Conservation (phyloP, 2,888 invertebrate genomes). For the Thymelicus sylvestris region DNA sequence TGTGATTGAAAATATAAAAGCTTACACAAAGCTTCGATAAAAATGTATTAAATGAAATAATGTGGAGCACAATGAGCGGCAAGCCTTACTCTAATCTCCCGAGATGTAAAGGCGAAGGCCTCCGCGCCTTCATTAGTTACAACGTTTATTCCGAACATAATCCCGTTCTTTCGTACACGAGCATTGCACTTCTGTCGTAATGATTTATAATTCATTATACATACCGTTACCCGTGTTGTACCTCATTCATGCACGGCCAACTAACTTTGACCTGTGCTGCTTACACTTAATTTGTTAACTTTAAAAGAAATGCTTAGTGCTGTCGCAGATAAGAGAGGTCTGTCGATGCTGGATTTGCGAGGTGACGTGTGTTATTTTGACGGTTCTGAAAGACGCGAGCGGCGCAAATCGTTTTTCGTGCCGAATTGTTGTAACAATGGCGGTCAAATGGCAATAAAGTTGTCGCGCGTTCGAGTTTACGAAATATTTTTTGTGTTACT, state of each 20-base stretch:
- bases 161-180: conserved; percentile 43
- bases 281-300: conserved; percentile 11
- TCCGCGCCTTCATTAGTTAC: conserved; percentile 40
- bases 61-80: conserved; percentile 4
- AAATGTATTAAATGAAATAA: no score
- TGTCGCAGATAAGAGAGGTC: conserved; percentile 31
- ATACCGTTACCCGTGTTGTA: conserved; percentile 42
- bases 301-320: conserved; percentile 25
- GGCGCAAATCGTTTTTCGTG: conserved; percentile 56
- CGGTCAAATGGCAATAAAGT: conserved; percentile 47
- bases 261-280: conserved; percentile 15
- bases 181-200: conserved; percentile 45
- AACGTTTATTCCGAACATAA: conserved; percentile 38
- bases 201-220: conserved; percentile 45
- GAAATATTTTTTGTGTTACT: conserved; percentile 46
- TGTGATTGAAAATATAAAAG: no score
- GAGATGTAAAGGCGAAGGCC: conserved; percentile 29
- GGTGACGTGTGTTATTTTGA: conserved; percentile 48
- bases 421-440: conserved; percentile 55
- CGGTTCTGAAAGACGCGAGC: conserved; percentile 46
- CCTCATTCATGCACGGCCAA: conserved; percentile 26
- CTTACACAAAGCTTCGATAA: no score
- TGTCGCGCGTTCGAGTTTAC: conserved; percentile 41
- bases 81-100: conserved; percentile 20
- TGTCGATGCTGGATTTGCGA: conserved; percentile 35